These are phyloP conservation scores for Stichodactyla helianthus DNA, from an alignment of 64 coral and sea anemone genomes.

Conservation along the genomic window DNA sequence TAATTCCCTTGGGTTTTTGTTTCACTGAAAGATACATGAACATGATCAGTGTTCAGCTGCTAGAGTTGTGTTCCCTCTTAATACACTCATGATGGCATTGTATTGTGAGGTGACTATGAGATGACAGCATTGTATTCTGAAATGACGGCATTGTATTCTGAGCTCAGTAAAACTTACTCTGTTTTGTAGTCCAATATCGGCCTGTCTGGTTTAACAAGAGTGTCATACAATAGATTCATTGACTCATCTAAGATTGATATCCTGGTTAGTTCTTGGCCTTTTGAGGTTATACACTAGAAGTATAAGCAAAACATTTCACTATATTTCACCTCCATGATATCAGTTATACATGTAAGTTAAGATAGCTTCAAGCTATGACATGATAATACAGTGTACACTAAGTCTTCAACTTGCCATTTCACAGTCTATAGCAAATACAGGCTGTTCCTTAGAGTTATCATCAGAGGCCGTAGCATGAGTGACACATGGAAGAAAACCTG, in stretches of 20 bases:
- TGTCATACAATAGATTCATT: constrained; percentile 67
- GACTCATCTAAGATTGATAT: constrained; percentile 83
- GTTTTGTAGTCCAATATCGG: constrained; percentile 79
- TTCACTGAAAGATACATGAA: no score
- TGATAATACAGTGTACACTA: neutral
- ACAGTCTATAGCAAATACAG: constrained; percentile 66
- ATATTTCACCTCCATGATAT: neutral
- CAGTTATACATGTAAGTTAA: neutral
- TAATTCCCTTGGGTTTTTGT: no score
- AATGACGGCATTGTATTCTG: no score
- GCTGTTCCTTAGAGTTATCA: neutral
- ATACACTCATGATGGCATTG: no score
- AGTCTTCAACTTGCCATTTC: constrained; percentile 66
- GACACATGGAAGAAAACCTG: constrained; percentile 16
- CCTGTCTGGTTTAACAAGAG: constrained; percentile 73
- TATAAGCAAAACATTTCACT: no score
- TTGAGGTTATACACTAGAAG: constrained; percentile 62
- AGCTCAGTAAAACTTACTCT: constrained; percentile 29
- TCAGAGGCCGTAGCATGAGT: neutral
- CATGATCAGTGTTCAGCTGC: no score
- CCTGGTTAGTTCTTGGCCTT: constrained; percentile 82
- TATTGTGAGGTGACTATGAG: no score
- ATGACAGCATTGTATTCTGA: no score
- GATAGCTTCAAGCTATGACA: neutral
- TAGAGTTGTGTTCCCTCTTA: no score